phyloP scores from a whole-genome alignment of 2,113 vertebrate genomes.

The Pluvianellus socialis region DNA sequence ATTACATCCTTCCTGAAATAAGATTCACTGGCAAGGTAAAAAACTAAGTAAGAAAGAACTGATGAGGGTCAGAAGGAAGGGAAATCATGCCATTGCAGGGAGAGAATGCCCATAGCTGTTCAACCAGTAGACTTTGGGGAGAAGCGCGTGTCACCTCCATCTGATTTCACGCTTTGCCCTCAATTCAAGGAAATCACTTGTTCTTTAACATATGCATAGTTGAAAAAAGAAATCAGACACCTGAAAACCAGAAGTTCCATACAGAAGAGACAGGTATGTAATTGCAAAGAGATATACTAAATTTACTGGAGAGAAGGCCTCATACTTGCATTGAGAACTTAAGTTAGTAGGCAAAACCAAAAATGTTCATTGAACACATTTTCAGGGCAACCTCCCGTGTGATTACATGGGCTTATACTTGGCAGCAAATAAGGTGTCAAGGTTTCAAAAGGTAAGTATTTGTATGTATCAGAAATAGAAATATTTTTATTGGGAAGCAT shows the following conservation, averaged over 20 bases:
- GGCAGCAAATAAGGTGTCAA: not conserved
- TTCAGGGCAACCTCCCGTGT: not conserved
- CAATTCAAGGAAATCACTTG: not conserved
- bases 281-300: not conserved
- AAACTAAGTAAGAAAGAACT: not conserved
- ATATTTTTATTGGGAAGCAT: not conserved
- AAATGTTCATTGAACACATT: not conserved
- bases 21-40: not conserved
- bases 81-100: not conserved
- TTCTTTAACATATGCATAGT: not conserved
- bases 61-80: not conserved
- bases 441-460: not conserved
- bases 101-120: not conserved
- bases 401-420: not conserved
- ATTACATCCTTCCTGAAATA: not conserved
- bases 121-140: not conserved
- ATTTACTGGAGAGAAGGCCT: not conserved
- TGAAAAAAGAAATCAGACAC: not conserved
- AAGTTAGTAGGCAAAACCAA: not conserved
- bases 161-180: not conserved
- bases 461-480: not conserved
- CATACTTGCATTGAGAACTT: not conserved
- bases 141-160: not conserved
- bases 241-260: not conserved
- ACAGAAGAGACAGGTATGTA: not conserved